Base-by-base conservation (phyloP, 2,797 vertebrate genomes). In the Chaunax sp. region DNA sequence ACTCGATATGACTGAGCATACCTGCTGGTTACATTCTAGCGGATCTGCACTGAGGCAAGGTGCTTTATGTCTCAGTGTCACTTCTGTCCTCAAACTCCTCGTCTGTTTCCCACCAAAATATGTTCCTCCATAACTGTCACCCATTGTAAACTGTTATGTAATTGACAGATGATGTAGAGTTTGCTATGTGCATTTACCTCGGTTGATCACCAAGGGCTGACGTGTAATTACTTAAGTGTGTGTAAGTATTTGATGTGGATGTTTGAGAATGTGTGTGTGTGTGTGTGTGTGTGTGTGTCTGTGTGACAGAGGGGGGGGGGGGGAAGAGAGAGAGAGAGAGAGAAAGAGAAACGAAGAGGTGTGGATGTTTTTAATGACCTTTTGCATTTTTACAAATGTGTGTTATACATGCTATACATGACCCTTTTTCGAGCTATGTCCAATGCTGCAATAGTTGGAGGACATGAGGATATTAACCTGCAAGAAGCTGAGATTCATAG, bases 1-100 rank as follows among this genome's bases (percentile, higher is more conserved):
- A 93, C 66, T 77, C 64, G 72, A 90, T 85, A 88, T 92, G 89
- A 94, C 84, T 69, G 87, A 94, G 78, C 55, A 11, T 85, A 94
- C 89, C 87, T 91, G 88, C 78, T 86, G 78, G 84, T 82, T 83
- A 91, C 79, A 87, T 82, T 83, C 63, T 76, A 66, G 80, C 80
- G 81, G 89, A 90, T 92, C 81, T 89, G 78, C 63, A 65, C 69
- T 25, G 46, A 80, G 80, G 87, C 83, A 87, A 86, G 84, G 82
- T 88, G 86, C 81, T 70, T 91, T 84, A 69, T 90, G 83, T 92
- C 87, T 80, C 9, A 7, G 70, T 90, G 83, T 85, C 81, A 81
- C 69, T 69, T 63, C 57, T 85, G 78, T 85, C 80, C 81, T 81
- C 56, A 80, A 73, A 77, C 64, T 80, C 76, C 63, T 54, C 14